Conservation (phyloP, 64 coral and sea anemone genomes). For the Stylophora pistillata region DNA sequence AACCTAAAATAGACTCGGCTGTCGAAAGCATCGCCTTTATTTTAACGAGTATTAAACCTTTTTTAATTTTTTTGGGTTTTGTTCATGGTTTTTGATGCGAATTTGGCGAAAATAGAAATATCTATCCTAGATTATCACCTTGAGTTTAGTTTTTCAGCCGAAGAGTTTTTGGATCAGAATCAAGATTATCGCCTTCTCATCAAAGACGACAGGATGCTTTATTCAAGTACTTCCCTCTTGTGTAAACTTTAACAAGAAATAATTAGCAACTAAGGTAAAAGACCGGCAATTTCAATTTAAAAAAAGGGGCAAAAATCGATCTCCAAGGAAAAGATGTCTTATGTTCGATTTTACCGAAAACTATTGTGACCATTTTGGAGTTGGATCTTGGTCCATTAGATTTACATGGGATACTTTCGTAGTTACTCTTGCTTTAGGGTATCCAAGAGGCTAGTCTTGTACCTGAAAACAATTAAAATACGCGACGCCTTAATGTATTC, state of each 20-base stretch:
- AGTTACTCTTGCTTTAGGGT: background rate
- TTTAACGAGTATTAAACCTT: background rate
- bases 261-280: background rate
- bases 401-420: background rate
- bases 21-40: background rate
- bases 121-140: background rate
- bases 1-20: background rate
- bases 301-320: background rate
- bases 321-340: background rate
- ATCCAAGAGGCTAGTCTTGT: background rate
- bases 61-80: background rate
- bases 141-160: background rate
- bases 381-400: background rate
- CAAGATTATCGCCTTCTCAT: background rate
- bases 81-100: background rate
- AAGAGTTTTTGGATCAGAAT: background rate
- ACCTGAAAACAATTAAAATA: background rate
- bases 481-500: background rate
- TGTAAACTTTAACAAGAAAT: conserved; percentile 12
- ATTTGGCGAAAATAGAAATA: background rate
- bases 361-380: background rate
- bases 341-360: background rate
- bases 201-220: conserved; percentile 12
- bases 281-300: background rate
- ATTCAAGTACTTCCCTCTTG: background rate